Conservation (phyloP, 2,797 vertebrate genomes). For the Spinus pinus region DNA sequence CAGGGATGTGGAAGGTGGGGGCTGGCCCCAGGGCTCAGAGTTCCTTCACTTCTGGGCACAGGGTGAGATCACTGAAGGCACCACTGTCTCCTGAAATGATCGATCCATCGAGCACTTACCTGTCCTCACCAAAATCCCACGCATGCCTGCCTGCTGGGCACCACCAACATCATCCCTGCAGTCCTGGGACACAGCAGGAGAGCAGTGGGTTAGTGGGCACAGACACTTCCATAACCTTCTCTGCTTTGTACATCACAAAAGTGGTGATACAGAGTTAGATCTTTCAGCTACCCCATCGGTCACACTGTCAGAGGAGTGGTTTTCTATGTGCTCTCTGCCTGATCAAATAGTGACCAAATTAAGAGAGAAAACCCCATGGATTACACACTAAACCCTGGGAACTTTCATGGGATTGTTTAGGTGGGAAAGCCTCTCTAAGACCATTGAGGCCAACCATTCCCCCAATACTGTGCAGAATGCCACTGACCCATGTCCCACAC, state of each 20-base stretch:
- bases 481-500: not conserved
- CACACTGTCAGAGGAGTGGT: not conserved
- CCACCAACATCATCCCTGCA: constrained; percentile 93
- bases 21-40: not conserved
- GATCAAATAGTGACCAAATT: rapidly evolving
- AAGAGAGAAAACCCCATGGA: not conserved
- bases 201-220: not conserved
- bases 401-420: not conserved
- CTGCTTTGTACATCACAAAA: not conserved
- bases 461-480: not conserved
- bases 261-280: rapidly evolving
- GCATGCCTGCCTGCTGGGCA: constrained; percentile 88
- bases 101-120: constrained; percentile 64
- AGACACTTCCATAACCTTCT: no score
- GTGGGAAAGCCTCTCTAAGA: not conserved
- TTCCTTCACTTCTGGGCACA: not conserved
- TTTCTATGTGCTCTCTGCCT: not conserved
- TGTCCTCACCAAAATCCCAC: constrained; percentile 91
- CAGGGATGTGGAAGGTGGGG: not conserved
- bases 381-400: not conserved
- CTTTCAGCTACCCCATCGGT: rapidly evolving
- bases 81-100: rapidly evolving
- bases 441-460: not conserved
- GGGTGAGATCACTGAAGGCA: not conserved
- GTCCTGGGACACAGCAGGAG: constrained; percentile 76